Conservation (phyloP, 1,140 invertebrate genomes). For the Armadillidium nasatum region DNA sequence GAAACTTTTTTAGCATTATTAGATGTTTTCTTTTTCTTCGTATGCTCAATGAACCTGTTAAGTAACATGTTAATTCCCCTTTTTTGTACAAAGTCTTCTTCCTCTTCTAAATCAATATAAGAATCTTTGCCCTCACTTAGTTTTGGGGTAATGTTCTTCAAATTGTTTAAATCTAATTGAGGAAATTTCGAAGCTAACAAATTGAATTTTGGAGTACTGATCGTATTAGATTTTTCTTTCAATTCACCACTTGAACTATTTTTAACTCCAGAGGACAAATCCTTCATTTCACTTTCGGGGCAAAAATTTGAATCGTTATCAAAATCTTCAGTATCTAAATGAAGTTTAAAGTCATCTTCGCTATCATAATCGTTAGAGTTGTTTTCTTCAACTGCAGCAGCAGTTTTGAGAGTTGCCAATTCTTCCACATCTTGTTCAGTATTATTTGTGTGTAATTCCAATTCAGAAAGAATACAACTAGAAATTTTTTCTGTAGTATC, state of each 20-base stretch:
- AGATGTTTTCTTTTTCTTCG: slow-evolving; percentile 33
- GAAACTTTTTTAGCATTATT: slow-evolving; percentile 41
- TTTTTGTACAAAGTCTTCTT: slow-evolving; percentile 31
- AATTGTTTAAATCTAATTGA: slow-evolving; percentile 21
- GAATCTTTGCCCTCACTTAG: slow-evolving; percentile 27
- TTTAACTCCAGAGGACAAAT: neutral
- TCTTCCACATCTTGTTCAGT: too few species aligned
- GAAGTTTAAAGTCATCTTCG: neutral
- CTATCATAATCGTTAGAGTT: neutral
- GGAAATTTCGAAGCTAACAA: slow-evolving; percentile 24
- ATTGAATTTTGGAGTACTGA: slow-evolving; percentile 27
- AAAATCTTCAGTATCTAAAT: slow-evolving; percentile 14
- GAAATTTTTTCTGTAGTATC: too few species aligned
- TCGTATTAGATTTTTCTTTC: slow-evolving; percentile 1
- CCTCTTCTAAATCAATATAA: slow-evolving; percentile 36
- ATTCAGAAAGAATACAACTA: too few species aligned
- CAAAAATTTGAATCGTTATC: neutral
- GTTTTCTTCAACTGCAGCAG: too few species aligned
- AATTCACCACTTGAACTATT: neutral
- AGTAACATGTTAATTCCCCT: slow-evolving; percentile 44
- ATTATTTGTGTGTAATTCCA: too few species aligned
- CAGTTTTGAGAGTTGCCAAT: too few species aligned
- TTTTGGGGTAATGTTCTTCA: slow-evolving; percentile 32
- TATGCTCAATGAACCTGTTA: slow-evolving; percentile 41
- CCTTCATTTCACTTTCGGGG: neutral